Evolutionary conservation across 1,140 invertebrate species (phyloP), one percentile per base, ranked within the genome.

Genomic region (Proales similis): DNA sequence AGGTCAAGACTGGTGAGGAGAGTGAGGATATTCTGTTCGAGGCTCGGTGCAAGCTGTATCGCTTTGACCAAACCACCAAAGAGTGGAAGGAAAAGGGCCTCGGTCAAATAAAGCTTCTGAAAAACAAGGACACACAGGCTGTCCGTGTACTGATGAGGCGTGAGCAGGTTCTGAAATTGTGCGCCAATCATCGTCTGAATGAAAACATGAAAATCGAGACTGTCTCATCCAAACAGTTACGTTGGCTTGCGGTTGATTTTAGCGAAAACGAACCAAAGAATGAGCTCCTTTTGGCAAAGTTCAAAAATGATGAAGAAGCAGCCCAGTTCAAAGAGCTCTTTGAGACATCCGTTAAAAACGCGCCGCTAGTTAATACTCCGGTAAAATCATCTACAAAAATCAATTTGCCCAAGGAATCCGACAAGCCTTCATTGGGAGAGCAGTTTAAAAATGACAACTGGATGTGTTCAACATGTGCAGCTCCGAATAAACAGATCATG

Each of bases 1-100:
- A 83, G 65, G 80, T 86, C 0, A 83, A 79, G 24, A 88, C 87
- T 7, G 87, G 87, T 2, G 88, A 90, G 76, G 87, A 90, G 73
- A 80, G 84, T 67, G 86, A 90, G 74, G 78, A 76, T 7, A 76
- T 83, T 70, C 70, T 89, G 33, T 79, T 79, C 63, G 68, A 71
- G 39, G 69, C 72, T 43, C 60, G 74, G 19, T 69, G 68, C n/a
- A 71, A 71, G 46, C 63, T 76, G 19, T 76, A 68, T 64, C 45
- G 61, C 14, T 63, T 38, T 12, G 29, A 39, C 22, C 6, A 12
- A 19, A 24, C 0, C 2, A 9, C 33, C 9, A 57, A 57, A 57
- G 47, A 77, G 66, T 77, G 75, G 75, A 79, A 79, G 64, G 78
- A 79, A 63, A 68, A 78, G 63, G 78, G 78, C 20, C 64, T 75